A percentile compares a stretch with the other conserved stretches of the same genome.
Evolutionary conservation across 2,113 vertebrate species (phyloP).

Genomic region (Balaeniceps rex): DNA sequence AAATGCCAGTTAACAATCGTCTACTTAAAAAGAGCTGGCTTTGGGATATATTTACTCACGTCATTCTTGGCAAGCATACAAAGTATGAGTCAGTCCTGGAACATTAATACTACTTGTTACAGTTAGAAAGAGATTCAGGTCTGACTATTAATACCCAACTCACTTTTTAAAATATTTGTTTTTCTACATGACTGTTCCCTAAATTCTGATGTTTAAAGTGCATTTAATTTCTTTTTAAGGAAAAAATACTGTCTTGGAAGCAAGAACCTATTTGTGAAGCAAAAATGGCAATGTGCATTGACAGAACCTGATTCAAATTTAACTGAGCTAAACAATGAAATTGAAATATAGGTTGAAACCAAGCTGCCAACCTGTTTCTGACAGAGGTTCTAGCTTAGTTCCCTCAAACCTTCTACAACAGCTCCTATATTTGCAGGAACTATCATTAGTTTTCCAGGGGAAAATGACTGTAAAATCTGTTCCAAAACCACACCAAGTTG

Average conservation of each 20-base stretch:
- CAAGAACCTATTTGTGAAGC: not conserved
- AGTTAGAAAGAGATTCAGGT: not conserved
- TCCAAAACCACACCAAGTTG: not conserved
- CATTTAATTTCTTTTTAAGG: not conserved
- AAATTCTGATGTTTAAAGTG: not conserved
- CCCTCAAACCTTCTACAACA: not conserved
- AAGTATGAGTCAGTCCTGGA: conserved; percentile 41
- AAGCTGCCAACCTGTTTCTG: not conserved
- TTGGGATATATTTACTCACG: conserved; percentile 28
- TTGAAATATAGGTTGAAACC: not conserved
- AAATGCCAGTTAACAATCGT: conserved; percentile 33
- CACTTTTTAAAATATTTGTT: not conserved
- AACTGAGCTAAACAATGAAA: not conserved
- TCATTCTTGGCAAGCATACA: conserved; percentile 49
- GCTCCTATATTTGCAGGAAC: not conserved
- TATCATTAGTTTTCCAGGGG: not conserved
- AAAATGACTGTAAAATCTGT: not conserved
- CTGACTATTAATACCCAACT: not conserved
- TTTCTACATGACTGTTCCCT: not conserved
- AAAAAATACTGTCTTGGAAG: not conserved
- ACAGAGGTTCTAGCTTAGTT: not conserved
- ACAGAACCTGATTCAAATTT: not conserved
- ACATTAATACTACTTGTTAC: conserved; percentile 10
- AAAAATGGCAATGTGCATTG: not conserved
- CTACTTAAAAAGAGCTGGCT: conserved; percentile 27